Evolutionary conservation across 2,797 vertebrate genomes (phyloP).

Genomic region (Lateolabrax maculatus): DNA sequence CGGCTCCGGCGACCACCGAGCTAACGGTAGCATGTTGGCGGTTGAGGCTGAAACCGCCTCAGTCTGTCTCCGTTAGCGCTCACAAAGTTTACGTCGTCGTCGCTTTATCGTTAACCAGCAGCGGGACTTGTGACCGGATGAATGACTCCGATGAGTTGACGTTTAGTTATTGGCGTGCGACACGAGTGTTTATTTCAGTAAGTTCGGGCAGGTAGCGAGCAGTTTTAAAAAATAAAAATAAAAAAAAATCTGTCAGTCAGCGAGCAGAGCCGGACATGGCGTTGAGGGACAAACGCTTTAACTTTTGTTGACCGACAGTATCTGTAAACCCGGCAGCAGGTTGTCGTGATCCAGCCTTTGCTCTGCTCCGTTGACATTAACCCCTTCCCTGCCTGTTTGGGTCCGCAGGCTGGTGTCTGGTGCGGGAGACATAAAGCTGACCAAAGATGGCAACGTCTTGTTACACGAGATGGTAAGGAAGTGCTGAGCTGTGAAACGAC

Average conservation of each 20-base stretch:
- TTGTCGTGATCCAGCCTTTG: background rate
- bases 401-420: slow-evolving; percentile 94
- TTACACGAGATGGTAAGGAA: slow-evolving; percentile 96
- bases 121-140: rapidly evolving
- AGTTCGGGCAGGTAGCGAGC: background rate
- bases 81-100: rapidly evolving
- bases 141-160: background rate
- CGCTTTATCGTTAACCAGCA: too few relatives aligned
- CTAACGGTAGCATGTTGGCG: slow-evolving; percentile 59
- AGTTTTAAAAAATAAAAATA: too few relatives aligned
- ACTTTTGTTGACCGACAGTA: background rate
- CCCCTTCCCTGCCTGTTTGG: slow-evolving; percentile 1
- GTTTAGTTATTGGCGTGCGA: rapidly evolving
- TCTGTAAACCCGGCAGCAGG: rapidly evolving
- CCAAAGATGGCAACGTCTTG: slow-evolving; percentile 98
- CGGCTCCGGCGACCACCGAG: slow-evolving; percentile 32
- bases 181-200: background rate
- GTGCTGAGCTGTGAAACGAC: background rate
- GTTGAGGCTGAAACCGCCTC: background rate
- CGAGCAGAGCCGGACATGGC: too few relatives aligned
- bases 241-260: background rate
- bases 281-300: background rate
- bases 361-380: slow-evolving; percentile 1
- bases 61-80: rapidly evolving
- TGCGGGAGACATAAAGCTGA: slow-evolving; percentile 97